A percentile compares a stretch with the other conserved stretches of the same genome.
These are phyloP conservation scores for Dicerorhinus sumatrensis DNA, from an alignment of 2,113 vertebrate species.

Conservation along the genomic window DNA sequence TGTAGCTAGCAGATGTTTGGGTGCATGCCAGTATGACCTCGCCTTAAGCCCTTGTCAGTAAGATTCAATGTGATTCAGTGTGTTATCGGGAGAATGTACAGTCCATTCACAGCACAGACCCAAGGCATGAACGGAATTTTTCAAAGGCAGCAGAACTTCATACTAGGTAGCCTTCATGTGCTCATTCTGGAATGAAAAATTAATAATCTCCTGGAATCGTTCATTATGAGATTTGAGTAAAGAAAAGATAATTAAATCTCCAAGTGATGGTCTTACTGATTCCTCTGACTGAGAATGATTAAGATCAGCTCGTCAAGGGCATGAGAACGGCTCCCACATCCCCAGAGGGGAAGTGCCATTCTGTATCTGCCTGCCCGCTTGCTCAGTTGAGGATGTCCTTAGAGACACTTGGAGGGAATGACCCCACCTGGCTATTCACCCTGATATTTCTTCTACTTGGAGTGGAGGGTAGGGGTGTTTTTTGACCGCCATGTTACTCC, in stretches of 20 bases:
- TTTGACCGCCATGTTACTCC: accelerated
- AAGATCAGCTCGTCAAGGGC: conserved; percentile 65
- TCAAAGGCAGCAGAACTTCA: conserved; percentile 50
- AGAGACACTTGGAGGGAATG: background rate
- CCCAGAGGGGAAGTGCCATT: accelerated
- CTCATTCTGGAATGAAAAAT: conserved; percentile 70
- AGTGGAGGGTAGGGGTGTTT: background rate
- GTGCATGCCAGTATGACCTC: background rate
- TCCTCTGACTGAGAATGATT: conserved; percentile 41
- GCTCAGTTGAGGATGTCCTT: background rate
- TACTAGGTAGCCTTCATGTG: conserved; percentile 29
- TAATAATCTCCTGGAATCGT: conserved; percentile 62
- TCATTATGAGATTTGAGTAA: conserved; percentile 71
- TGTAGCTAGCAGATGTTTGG: background rate
- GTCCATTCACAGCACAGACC: background rate
- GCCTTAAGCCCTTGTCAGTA: background rate
- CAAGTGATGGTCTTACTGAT: conserved; percentile 56
- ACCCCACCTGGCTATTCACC: accelerated
- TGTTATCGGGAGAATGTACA: background rate
- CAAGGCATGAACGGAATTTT: conserved; percentile 54
- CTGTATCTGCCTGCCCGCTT: background rate
- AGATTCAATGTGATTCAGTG: background rate
- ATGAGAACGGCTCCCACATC: accelerated
- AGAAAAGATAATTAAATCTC: conserved; percentile 74
- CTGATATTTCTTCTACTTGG: background rate